phyloP scores from a whole-genome alignment of 2,113 vertebrate genomes.

The Vicugna pacos region DNA sequence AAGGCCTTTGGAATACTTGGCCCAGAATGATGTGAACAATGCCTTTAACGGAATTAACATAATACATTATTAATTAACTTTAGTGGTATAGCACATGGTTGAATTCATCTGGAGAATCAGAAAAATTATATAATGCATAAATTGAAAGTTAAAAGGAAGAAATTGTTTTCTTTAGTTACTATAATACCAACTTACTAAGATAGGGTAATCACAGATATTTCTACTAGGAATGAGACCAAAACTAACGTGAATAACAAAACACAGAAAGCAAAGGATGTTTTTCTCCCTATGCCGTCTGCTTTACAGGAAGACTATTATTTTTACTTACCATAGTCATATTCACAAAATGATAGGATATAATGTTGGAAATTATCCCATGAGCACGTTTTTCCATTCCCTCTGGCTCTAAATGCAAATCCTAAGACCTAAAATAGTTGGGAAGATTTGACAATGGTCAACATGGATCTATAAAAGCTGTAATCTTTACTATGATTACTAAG shows the following conservation, averaged over 20 bases:
- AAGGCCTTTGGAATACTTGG: conserved; percentile 4
- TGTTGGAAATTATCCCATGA: background rate
- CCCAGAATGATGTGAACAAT: background rate
- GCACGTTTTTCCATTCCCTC: background rate
- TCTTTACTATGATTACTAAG: background rate
- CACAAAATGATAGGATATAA: background rate
- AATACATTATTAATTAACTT: conserved; percentile 26
- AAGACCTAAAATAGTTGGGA: background rate
- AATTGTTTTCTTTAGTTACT: background rate
- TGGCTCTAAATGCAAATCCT: background rate
- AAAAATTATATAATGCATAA: conserved; percentile 29
- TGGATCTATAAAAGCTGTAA: background rate
- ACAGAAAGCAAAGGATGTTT: background rate
- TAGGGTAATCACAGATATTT: background rate
- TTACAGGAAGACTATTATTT: background rate
- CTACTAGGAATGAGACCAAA: background rate
- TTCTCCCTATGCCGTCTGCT: background rate
- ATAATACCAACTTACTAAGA: background rate
- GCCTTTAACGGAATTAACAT: conserved; percentile 21
- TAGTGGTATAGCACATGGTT: background rate
- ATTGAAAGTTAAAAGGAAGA: conserved; percentile 21
- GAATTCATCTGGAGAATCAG: conserved; percentile 43
- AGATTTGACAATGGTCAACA: background rate
- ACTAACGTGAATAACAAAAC: background rate
- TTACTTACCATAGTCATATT: background rate